phyloP scores from a whole-genome alignment of 2,888 invertebrate species.

The Laothoe populi region DNA sequence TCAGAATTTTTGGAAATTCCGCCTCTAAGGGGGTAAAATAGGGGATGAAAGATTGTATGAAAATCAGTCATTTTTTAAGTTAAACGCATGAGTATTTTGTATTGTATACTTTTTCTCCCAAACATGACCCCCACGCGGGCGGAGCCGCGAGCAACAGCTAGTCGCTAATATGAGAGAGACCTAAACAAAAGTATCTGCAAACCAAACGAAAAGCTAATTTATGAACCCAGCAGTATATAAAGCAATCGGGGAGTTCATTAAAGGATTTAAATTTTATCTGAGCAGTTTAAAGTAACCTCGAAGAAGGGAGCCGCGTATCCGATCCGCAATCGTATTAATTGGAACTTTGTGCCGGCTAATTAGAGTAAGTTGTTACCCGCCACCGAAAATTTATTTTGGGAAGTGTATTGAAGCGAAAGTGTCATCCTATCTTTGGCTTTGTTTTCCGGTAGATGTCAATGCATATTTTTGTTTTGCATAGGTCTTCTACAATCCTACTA shows the following conservation, averaged over 20 bases:
- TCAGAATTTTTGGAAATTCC: no score
- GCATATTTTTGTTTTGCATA: not conserved
- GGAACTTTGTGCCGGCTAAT: conserved; percentile 73
- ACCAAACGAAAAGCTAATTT: conserved; percentile 52
- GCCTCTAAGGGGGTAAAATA: no score
- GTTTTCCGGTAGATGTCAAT: not conserved
- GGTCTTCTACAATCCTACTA: no score
- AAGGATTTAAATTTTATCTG: conserved; percentile 76
- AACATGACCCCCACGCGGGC: no score
- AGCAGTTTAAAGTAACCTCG: conserved; percentile 71
- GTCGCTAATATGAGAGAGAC: not conserved
- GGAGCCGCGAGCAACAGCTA: no score
- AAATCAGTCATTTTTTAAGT: no score
- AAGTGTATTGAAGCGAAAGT: conserved; percentile 51
- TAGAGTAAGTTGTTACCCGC: conserved; percentile 65
- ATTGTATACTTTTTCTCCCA: no score
- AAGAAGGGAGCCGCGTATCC: conserved; percentile 53
- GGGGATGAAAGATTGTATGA: no score
- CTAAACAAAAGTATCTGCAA: conserved; percentile 33
- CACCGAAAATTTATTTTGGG: conserved; percentile 57
- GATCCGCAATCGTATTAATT: conserved; percentile 74
- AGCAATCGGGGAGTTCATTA: conserved; percentile 73
- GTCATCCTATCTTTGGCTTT: conserved; percentile 33
- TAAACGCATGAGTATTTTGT: no score
- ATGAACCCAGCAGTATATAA: conserved; percentile 67